A percentile compares a stretch with the other conserved stretches of the same genome.
Evolutionary conservation across 2,113 vertebrate genomes (phyloP).

Genomic region (Neotoma lepida): DNA sequence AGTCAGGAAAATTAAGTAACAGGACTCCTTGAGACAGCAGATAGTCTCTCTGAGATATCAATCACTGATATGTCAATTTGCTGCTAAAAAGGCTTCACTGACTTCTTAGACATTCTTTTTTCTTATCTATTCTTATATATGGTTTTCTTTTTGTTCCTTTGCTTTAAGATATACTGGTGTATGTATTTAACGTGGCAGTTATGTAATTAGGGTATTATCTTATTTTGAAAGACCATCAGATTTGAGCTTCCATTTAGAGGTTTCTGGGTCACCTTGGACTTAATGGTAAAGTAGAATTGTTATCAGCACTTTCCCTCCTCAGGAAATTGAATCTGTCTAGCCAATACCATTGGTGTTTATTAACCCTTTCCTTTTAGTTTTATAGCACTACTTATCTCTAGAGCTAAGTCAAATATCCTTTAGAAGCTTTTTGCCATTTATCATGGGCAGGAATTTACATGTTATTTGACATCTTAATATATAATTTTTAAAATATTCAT

Average conservation of each 20-base stretch:
- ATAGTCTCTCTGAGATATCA: constrained; percentile 44
- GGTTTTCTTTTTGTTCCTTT: constrained; percentile 41
- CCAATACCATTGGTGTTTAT: constrained; percentile 22
- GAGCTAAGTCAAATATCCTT: constrained; percentile 26
- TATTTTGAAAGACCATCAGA: constrained; percentile 23
- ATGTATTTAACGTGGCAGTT: constrained; percentile 14
- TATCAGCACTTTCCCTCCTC: constrained; percentile 33
- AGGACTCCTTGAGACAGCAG: neutral
- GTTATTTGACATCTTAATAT: neutral
- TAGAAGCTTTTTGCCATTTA: neutral
- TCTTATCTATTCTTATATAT: neutral
- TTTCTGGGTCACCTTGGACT: constrained; percentile 25
- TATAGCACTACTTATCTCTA: constrained; percentile 5
- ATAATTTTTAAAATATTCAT: neutral
- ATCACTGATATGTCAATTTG: constrained; percentile 3
- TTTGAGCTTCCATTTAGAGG: constrained; percentile 37
- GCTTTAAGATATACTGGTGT: constrained; percentile 10
- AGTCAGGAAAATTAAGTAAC: neutral
- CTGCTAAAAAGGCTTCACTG: constrained; percentile 17
- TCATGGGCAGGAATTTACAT: neutral
- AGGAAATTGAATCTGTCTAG: constrained; percentile 7
- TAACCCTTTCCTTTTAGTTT: constrained; percentile 11
- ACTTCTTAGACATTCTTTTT: constrained; percentile 53
- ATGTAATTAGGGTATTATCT: constrained; percentile 13
- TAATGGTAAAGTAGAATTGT: constrained; percentile 15